Evolutionary conservation across 2,888 invertebrate species (phyloP).

Genomic region (Lepidonotus clava): DNA sequence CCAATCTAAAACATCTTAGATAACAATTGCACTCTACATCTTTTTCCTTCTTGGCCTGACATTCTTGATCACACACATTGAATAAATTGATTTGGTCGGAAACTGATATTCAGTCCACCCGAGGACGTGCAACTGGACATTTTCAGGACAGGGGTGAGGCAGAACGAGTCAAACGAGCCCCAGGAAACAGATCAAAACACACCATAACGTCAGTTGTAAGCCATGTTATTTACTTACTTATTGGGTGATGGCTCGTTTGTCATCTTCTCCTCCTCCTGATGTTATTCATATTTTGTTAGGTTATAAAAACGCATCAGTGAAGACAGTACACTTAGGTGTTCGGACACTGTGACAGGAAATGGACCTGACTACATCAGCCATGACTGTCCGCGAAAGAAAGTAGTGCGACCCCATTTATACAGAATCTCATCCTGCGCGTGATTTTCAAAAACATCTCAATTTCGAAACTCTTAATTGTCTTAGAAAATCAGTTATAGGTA

Average conservation of each 20-base stretch:
- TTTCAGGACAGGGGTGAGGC: background rate
- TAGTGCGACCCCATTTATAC: constrained; percentile 23
- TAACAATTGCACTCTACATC: too few species aligned
- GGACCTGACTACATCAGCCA: background rate
- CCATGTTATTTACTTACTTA: constrained; percentile 41
- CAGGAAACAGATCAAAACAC: background rate
- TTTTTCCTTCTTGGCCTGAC: too few species aligned
- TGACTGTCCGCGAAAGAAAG: background rate
- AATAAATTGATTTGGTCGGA: too few species aligned
- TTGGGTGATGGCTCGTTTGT: constrained; percentile 52
- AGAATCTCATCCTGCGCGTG: background rate
- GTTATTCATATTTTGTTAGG: constrained; percentile 37
- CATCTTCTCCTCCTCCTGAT: constrained; percentile 42
- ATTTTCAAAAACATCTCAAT: too few species aligned
- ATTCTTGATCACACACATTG: too few species aligned
- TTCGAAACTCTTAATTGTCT: background rate
- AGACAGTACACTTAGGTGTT: constrained; percentile 5
- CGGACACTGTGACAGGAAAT: constrained; percentile 50
- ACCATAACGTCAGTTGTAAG: background rate
- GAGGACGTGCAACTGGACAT: background rate
- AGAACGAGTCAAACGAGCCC: background rate
- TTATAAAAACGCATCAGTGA: constrained; percentile 33
- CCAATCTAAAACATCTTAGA: too few species aligned
- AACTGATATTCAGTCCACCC: background rate
- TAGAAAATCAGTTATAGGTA: background rate